phyloP scores from a whole-genome alignment of 2,888 invertebrate genomes.

The Aphidoletes aphidimyza region DNA sequence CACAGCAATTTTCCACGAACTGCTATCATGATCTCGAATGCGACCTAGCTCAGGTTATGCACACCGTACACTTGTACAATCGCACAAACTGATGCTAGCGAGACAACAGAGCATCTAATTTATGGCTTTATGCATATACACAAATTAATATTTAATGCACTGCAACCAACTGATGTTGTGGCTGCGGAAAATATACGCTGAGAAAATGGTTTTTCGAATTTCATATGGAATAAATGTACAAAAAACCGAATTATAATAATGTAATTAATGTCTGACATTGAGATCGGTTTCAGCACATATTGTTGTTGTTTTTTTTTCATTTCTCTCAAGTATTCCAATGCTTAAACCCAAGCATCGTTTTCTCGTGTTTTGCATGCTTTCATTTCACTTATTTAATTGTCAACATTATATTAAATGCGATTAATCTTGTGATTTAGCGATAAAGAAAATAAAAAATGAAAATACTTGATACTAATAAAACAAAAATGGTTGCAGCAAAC shows the following conservation, averaged over 20 bases:
- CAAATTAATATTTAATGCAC: constrained; percentile 1
- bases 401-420: constrained; percentile 36
- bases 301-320: not conserved
- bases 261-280: constrained; percentile 25
- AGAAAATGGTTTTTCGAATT: not conserved
- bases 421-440: constrained; percentile 7
- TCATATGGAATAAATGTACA: not conserved
- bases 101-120: not conserved
- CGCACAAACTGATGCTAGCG: too few relatives aligned
- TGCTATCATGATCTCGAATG: not conserved
- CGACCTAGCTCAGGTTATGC: constrained; percentile 9
- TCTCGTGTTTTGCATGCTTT: constrained; percentile 15
- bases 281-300: not conserved
- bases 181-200: not conserved
- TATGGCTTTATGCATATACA: constrained; percentile 19
- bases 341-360: not conserved
- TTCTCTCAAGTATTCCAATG: not conserved
- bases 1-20: not conserved
- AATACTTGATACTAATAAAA: not conserved
- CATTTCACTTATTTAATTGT: constrained; percentile 31
- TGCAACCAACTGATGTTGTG: not conserved
- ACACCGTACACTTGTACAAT: not conserved
- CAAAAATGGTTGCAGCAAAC: not conserved
- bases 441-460: constrained; percentile 13
- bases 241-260: not conserved